Percentiles rank a stretch among this genome's conserved stretches.
phyloP scores from a whole-genome alignment of 1,140 invertebrate genomes.

The Epicauta chinensis region DNA sequence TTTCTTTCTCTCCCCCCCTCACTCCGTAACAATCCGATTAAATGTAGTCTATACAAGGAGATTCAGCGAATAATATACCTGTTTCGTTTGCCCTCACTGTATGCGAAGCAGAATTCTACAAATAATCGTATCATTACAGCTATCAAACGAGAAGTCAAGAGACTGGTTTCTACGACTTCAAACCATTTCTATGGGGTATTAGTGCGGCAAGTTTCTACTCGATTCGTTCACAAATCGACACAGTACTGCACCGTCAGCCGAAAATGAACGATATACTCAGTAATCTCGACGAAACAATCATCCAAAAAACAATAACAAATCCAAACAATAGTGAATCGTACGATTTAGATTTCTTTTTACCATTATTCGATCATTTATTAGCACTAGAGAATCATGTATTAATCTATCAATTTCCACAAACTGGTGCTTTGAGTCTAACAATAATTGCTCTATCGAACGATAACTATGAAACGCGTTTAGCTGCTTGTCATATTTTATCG shows the following conservation, averaged over 20 bases:
- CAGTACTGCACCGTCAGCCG: conserved; percentile 61
- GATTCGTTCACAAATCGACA: conserved; percentile 52
- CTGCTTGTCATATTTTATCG: conserved; percentile 59
- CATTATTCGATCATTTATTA: conserved; percentile 58
- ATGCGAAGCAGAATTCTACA: not conserved
- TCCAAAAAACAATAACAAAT: conserved; percentile 56
- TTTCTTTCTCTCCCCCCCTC: no score
- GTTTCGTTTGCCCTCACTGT: not conserved
- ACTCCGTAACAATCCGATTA: no score
- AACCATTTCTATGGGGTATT: conserved; percentile 74
- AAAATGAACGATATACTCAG: conserved; percentile 64
- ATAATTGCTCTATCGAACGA: conserved; percentile 56
- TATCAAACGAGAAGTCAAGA: conserved; percentile 28
- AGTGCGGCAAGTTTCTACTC: conserved; percentile 69
- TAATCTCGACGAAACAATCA: conserved; percentile 55
- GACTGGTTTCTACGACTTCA: conserved; percentile 53
- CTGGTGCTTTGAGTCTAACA: conserved; percentile 57
- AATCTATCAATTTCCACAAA: conserved; percentile 57
- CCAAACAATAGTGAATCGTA: conserved; percentile 43
- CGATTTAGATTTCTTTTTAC: conserved; percentile 66
- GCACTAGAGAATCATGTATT: conserved; percentile 57
- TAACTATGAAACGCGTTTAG: conserved; percentile 51
- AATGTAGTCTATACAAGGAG: no score
- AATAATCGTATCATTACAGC: conserved; percentile 20
- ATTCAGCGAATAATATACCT: no score